Conservation (phyloP, 1,140 invertebrate genomes). For the Pygmarrhopalites habei region DNA sequence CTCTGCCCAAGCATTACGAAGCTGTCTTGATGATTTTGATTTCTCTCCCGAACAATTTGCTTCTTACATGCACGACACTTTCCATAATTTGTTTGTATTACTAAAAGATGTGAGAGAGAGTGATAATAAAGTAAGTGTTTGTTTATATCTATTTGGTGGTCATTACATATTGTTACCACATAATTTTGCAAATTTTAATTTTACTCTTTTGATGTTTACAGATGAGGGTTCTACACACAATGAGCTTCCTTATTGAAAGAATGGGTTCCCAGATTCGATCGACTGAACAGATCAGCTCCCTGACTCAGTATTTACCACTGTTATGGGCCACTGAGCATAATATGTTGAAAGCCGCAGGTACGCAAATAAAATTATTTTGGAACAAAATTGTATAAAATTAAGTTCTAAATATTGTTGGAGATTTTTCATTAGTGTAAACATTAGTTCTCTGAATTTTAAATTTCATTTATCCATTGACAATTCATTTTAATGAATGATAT, state of each 20-base stretch:
- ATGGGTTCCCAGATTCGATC: conserved; percentile 68
- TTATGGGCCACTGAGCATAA: conserved; percentile 84
- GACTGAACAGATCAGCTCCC: conserved; percentile 52
- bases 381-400: too few relatives aligned
- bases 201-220: conserved; percentile 40
- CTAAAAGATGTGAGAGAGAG: conserved; percentile 82
- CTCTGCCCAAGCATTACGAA: conserved; percentile 65
- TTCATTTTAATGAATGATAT: too few relatives aligned
- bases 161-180: neutral
- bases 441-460: too few relatives aligned
- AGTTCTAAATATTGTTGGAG: too few relatives aligned
- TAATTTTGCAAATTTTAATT: conserved; percentile 13
- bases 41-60: conserved; percentile 78
- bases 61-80: conserved; percentile 67
- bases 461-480: too few relatives aligned
- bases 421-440: too few relatives aligned
- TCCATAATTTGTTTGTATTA: conserved; percentile 70
- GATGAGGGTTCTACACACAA: conserved; percentile 81
- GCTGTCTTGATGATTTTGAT: conserved; percentile 84
- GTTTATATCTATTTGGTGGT: neutral
- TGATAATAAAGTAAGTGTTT: conserved; percentile 70
- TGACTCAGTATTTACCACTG: conserved; percentile 74
- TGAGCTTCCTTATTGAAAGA: conserved; percentile 82
- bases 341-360: conserved; percentile 86
- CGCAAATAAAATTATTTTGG: too few relatives aligned